Evolutionary conservation across 1,140 invertebrate species (phyloP), one percentile per base, ranked within the genome.

Genomic region (Papilio helenus): DNA sequence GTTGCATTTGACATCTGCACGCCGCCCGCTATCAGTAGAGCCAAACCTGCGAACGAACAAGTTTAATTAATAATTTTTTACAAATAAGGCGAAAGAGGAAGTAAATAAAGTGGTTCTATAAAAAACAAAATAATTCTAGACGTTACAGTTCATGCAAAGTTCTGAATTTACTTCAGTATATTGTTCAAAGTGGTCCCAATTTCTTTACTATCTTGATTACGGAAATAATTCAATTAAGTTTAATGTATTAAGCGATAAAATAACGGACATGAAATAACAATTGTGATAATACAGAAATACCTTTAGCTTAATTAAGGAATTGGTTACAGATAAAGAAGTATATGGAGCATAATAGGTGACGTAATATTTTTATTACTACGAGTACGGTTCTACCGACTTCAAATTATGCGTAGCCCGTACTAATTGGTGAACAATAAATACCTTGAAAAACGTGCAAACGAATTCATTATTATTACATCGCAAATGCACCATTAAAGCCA

Each of bases 11-110:
- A 90, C 77, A 90, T 91, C 82, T 92, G 90, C 9, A 94, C 88
- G 23, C 89, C 91, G 34, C 92, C 93, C 5, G 92, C 92, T 79
- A 94, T 93, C 81, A 92, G 79, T 79, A 93, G 82, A 46, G 90
- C 91, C 79, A 92, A 80, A 72, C 93, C 93, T 94, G 87, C n/a
- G 82, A 85, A 29, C 86, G 81, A 83, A 76, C 83, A 65, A 12
- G 26, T 34, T 10, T 42, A 65, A 29, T 61, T 61, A 80, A 79
- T 76, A 14, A 79, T 61, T 26, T 61, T 61, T 26, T 26, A 61
- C 10, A 61, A 26, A 55, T n/a, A 18, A 55, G 5, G 51, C 20
- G 51, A 18, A 55, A 55, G 7, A n/a, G 2, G 4, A 34, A 34
- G 34, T 49, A 49, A n/a, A 46, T 14, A 46, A n/a, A 2, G 51